Evolutionary conservation across 2,888 invertebrate genomes (phyloP), one percentile per base, ranked within the genome.

Genomic region (Unio pictorum): DNA sequence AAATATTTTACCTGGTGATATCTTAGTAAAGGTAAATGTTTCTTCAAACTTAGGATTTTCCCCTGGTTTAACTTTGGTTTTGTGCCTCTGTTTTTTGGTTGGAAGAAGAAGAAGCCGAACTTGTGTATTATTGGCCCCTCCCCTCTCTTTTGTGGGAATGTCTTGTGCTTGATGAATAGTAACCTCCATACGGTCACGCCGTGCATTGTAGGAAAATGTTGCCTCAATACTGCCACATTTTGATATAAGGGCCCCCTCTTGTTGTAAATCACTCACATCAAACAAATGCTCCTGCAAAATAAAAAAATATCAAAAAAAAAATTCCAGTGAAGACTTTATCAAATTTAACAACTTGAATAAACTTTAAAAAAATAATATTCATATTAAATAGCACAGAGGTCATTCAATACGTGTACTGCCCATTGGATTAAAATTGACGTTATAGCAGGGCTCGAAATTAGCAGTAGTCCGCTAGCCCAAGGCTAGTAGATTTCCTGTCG

Each of bases 31-130:
- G 60, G 96, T 93, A 90, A 97, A 97, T 85, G 95, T 95, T 89
- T 98, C 97, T 94, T 97, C 95, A 87, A 95, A 97, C 88, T 96
- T 95, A 0, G 97, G 97, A 89, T 94, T 95, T 86, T 96, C 95
- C 1, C 97, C 97, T 69, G 95, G 94, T 70, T 96, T 93, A 76
- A 97, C 95, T 91, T 97, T 96, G 34, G 97, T 97, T 91, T 97
- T 97, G 90, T 95, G 95, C 86, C 96, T 95, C 89, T 97, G 97
- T 90, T 97, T 97, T 89, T 97, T 96, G 87, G 95, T 93, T 6
- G 97, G 98, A 78, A 98, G 91, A 85, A 98, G 92, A 63, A 97
- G 93, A 81, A 97, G 92, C 78, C 97, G 93, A 75, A 97, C 95
- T 78, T 88, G 86, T 15, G 85, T 82, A 70, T 80, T 86, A 70